Evolutionary conservation across 1,140 invertebrate species (phyloP).

Genomic region (Drosophila pectinifera): DNA sequence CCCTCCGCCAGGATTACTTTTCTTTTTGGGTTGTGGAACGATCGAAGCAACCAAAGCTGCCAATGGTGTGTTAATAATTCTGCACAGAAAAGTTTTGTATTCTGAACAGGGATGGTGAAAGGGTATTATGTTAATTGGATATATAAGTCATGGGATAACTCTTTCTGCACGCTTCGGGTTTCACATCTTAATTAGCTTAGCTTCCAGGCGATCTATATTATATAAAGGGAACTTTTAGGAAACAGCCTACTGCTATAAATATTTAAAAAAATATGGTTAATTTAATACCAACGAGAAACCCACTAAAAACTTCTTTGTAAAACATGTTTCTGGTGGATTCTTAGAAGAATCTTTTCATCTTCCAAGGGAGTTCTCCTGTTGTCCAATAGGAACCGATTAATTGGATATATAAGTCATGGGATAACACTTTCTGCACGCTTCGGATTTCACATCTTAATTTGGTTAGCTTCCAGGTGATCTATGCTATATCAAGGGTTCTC

Average conservation of each 20-base stretch:
- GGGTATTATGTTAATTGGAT: constrained; percentile 38
- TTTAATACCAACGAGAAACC: no score
- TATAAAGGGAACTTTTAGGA: no score
- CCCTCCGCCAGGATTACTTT: not conserved
- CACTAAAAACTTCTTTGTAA: not conserved
- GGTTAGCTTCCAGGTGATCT: not conserved
- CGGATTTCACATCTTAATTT: constrained; percentile 19
- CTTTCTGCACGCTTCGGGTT: not conserved
- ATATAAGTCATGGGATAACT: constrained; percentile 7
- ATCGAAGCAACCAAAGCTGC: constrained; percentile 34
- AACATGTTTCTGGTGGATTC: not conserved
- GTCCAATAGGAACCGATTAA: constrained; percentile 18
- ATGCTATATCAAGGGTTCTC: not conserved
- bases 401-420: constrained; percentile 18
- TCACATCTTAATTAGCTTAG: constrained; percentile 17
- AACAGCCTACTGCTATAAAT: no score
- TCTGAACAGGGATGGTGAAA: constrained; percentile 15
- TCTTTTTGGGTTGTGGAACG: constrained; percentile 30
- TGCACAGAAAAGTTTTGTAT: constrained; percentile 14
- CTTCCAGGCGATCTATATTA: not conserved
- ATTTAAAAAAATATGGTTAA: no score
- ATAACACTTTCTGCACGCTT: not conserved
- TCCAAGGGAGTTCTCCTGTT: not conserved
- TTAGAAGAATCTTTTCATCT: constrained; percentile 24
- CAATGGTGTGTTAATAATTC: constrained; percentile 74